Percentiles rank a stretch among this genome's conserved stretches.
These are phyloP conservation scores for Beris morrisii DNA, from an alignment of 2,888 invertebrate species.

Conservation along the genomic window DNA sequence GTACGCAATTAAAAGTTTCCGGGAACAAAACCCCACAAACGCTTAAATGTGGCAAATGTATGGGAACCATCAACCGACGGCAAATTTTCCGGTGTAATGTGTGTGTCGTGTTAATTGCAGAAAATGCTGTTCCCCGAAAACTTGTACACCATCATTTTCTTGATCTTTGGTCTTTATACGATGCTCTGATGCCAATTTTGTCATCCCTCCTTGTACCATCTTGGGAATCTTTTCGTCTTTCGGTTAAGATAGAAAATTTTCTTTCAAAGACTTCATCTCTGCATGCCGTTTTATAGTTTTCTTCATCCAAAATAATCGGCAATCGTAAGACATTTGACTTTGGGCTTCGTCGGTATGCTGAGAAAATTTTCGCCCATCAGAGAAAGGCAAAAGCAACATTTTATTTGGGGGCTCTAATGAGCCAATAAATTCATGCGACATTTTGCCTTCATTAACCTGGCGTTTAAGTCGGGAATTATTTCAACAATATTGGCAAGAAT, in stretches of 20 bases:
- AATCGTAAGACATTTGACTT: conserved; percentile 16
- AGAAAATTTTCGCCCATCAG: conserved; percentile 1
- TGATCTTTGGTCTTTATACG: no score
- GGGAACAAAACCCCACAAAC: conserved; percentile 13
- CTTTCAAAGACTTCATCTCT: background rate
- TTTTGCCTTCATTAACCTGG: conserved; percentile 35
- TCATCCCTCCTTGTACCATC: no score
- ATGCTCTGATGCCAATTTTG: no score
- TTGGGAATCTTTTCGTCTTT: no score
- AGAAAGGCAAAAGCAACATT: conserved; percentile 24
- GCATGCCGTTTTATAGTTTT: conserved; percentile 21
- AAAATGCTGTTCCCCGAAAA: conserved; percentile 4
- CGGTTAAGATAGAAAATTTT: background rate
- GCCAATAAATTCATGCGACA: conserved; percentile 36
- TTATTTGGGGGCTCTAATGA: conserved; percentile 37
- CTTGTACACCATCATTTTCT: no score
- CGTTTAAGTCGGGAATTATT: conserved; percentile 21
- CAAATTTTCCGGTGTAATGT: conserved; percentile 17
- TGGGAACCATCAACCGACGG: conserved; percentile 19
- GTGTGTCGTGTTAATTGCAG: conserved; percentile 27
- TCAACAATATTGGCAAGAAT: conserved; percentile 15
- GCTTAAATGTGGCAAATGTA: conserved; percentile 16
- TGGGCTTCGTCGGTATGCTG: background rate
- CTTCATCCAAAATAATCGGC: conserved; percentile 24
- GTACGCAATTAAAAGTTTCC: conserved; percentile 29